A percentile compares a stretch with the other conserved stretches of the same genome.
phyloP scores from a whole-genome alignment of 2,797 vertebrate species.

The Sylvia borin region DNA sequence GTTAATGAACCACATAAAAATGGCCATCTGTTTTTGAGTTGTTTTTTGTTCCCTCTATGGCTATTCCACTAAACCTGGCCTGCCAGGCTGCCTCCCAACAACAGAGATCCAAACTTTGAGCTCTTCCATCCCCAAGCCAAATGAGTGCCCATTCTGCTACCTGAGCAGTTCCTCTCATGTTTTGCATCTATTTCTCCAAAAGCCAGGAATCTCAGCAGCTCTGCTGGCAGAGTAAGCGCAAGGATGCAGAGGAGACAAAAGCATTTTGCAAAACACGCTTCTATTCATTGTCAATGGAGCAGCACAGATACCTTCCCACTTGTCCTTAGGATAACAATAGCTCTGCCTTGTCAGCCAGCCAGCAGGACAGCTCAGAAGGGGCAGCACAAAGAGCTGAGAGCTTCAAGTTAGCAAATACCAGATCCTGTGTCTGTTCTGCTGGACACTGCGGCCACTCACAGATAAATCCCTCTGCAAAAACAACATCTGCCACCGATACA shows the following conservation, averaged over 20 bases:
- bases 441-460: not conserved
- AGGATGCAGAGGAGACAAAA: constrained; percentile 9
- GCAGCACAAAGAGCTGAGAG: not conserved
- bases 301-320: constrained; percentile 22
- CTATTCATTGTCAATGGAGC: not conserved
- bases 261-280: not conserved
- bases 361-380: not conserved
- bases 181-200: not conserved
- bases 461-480: not conserved
- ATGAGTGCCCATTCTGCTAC: not conserved
- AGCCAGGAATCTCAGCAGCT: not conserved
- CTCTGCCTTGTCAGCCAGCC: constrained; percentile 22
- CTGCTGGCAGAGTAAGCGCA: not conserved
- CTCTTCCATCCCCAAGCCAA: not conserved
- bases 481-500: not conserved
- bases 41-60: constrained; percentile 1
- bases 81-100: not conserved
- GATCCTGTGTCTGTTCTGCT: not conserved
- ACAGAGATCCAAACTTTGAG: not conserved
- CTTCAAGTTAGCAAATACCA: not conserved
- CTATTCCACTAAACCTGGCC: not conserved
- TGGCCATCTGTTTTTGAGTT: constrained; percentile 27
- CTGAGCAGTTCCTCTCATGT: not conserved
- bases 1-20: constrained; percentile 29
- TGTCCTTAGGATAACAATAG: constrained; percentile 33